Evolutionary conservation across 1,140 invertebrate species (phyloP), one percentile per base, ranked within the genome.

Genomic region (Hermatobates lingyangjiaoensis): DNA sequence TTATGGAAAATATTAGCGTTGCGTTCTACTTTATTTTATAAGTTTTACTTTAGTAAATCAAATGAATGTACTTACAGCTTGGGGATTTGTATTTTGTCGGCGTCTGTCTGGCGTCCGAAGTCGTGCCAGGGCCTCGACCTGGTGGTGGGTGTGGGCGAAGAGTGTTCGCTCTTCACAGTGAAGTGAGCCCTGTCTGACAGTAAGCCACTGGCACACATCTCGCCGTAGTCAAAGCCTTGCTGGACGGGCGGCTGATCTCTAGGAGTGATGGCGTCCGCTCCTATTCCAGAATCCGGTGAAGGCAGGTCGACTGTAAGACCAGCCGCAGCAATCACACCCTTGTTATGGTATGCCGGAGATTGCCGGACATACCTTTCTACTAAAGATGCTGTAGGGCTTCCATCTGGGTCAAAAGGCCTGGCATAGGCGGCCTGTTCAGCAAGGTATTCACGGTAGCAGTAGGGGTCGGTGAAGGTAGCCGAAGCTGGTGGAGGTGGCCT

Each of bases 81-180:
- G 66, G 89, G 86, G 75, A 95, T 95, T 73, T 93, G 87, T 59
- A 94, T 89, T 75, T 93, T 93, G 67, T 92, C 89, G 48, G 85
- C 83, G 66, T 93, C 87, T 62, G 87, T 88, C 63, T 90, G 87
- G 55, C 88, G 71, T 23, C 87, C 86, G 66, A 91, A 92, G 67
- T 92, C 85, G 66, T 88, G 85, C 86, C 85, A 89, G 50, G 85
- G 85, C 56, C 85, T 67, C 30, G 82, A 86, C 58, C 81, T 77
- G 20, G 78, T 71, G 27, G 74, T 52, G 76, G 74, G 40, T 62
- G 65, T 39, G 64, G 69, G 49, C 64, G 69, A 52, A 55, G 60
- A 58, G 65, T 68, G 39, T 42, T 42, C 39, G 18, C 39, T 42
- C 65, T 68, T 30, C 64, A 57, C 42, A 64, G 30, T 74, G 52